phyloP scores from a whole-genome alignment of 2,888 invertebrate species.

The Machimus rusticus region DNA sequence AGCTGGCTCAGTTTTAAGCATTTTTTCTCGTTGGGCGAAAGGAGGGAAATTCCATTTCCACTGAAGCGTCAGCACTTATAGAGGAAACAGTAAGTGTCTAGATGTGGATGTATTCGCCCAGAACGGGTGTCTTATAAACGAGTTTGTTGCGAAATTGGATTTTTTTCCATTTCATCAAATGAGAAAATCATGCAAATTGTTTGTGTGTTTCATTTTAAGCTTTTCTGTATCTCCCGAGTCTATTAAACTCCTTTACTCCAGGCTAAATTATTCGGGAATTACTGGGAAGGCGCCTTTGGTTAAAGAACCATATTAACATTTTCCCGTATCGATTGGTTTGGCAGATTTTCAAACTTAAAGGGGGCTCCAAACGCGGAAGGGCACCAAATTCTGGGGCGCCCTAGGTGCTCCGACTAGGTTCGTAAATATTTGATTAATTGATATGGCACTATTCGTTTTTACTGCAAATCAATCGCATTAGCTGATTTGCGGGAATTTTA shows the following conservation, averaged over 20 bases:
- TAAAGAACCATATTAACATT: slow-evolving; percentile 10
- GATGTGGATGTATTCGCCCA: slow-evolving; percentile 34
- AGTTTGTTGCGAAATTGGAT: slow-evolving; percentile 41
- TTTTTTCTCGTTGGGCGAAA: slow-evolving; percentile 8
- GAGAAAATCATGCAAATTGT: slow-evolving; percentile 43
- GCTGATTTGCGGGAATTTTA: not conserved
- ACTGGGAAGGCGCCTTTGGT: slow-evolving; percentile 22
- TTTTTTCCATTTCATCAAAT: slow-evolving; percentile 43
- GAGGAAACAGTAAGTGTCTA: slow-evolving; percentile 28
- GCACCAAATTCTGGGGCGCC: not conserved
- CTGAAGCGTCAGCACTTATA: slow-evolving; percentile 37
- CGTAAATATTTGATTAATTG: not conserved
- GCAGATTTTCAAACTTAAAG: not conserved
- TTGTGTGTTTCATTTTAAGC: slow-evolving; percentile 41
- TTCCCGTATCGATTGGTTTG: not conserved
- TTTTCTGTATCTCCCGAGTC: slow-evolving; percentile 35
- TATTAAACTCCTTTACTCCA: slow-evolving; percentile 41
- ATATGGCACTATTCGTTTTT: not conserved
- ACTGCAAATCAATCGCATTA: not conserved
- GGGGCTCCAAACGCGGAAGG: not conserved
- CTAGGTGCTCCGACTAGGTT: not conserved
- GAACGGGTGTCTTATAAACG: slow-evolving; percentile 41
- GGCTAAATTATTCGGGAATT: slow-evolving; percentile 35
- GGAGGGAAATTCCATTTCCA: slow-evolving; percentile 27
- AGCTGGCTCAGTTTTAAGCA: slow-evolving; percentile 32